Percentiles rank a stretch among this genome's conserved stretches.
phyloP scores from a whole-genome alignment of 2,888 invertebrate genomes.

The Xanthorhoe spadicearia region DNA sequence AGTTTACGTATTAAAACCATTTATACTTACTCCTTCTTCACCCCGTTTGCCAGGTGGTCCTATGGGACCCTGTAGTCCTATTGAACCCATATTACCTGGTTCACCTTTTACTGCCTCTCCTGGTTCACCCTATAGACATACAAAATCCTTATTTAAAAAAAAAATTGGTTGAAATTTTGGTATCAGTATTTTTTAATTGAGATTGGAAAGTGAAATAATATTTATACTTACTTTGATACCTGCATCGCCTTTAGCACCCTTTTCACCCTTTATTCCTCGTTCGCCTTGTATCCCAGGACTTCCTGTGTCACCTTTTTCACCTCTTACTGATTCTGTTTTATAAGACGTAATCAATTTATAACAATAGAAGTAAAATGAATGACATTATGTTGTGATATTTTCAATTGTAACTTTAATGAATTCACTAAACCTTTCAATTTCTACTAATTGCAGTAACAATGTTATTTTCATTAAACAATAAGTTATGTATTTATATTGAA shows the following conservation, averaged over 20 bases:
- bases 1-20: too few relatives aligned
- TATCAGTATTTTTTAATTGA: too few relatives aligned
- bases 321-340: background rate
- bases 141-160: background rate
- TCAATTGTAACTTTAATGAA: too few relatives aligned
- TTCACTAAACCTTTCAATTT: too few relatives aligned
- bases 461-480: too few relatives aligned
- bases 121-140: constrained; percentile 54
- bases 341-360: too few relatives aligned
- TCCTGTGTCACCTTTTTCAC: constrained; percentile 22
- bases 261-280: constrained; percentile 42
- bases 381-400: too few relatives aligned
- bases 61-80: constrained; percentile 87
- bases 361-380: too few relatives aligned
- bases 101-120: constrained; percentile 54
- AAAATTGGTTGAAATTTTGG: background rate
- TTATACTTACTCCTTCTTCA: constrained; percentile 47
- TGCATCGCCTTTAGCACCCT: constrained; percentile 45
- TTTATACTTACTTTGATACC: constrained; percentile 46
- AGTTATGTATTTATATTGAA: too few relatives aligned
- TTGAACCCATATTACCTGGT: constrained; percentile 80
- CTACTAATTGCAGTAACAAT: too few relatives aligned
- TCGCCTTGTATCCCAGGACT: constrained; percentile 37
- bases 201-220: background rate
- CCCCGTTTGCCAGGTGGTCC: constrained; percentile 71